Evolutionary conservation across 2,888 invertebrate genomes (phyloP).

Genomic region (Idaea dimidiata): DNA sequence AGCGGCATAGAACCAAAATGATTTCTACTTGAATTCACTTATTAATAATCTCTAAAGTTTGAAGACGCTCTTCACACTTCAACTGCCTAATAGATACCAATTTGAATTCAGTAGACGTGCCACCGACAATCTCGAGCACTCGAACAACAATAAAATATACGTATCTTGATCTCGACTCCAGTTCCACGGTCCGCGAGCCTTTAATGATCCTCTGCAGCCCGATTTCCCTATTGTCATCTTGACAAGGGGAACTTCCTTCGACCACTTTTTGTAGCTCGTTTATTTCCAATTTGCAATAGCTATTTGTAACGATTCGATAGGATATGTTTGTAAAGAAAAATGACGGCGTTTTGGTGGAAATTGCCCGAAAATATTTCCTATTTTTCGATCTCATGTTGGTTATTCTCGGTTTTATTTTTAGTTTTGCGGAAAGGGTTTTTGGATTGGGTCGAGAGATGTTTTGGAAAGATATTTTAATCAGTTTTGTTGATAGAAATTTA

Average conservation of each 20-base stretch:
- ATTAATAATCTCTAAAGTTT: slow-evolving; percentile 4
- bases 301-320: slow-evolving; percentile 49
- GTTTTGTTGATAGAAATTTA: not conserved
- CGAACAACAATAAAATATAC: slow-evolving; percentile 44
- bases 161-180: slow-evolving; percentile 33
- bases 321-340: slow-evolving; percentile 33
- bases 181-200: slow-evolving; percentile 25
- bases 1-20: not conserved
- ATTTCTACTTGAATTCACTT: not conserved
- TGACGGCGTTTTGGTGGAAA: slow-evolving; percentile 31
- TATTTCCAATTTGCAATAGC: slow-evolving; percentile 58
- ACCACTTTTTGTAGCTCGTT: slow-evolving; percentile 55
- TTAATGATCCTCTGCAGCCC: slow-evolving; percentile 46
- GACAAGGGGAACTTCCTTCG: slow-evolving; percentile 40
- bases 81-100: slow-evolving; percentile 13
- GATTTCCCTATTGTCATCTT: slow-evolving; percentile 45
- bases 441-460: not conserved
- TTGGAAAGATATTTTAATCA: not conserved
- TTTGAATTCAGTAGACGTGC: slow-evolving; percentile 17
- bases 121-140: slow-evolving; percentile 24
- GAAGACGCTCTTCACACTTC: slow-evolving; percentile 11
- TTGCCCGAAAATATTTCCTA: slow-evolving; percentile 22
- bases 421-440: not conserved
- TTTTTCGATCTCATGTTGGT: not conserved
- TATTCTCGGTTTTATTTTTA: not conserved